Conservation (phyloP, 2,797 vertebrate species). For the Perdix hodgsoniae region DNA sequence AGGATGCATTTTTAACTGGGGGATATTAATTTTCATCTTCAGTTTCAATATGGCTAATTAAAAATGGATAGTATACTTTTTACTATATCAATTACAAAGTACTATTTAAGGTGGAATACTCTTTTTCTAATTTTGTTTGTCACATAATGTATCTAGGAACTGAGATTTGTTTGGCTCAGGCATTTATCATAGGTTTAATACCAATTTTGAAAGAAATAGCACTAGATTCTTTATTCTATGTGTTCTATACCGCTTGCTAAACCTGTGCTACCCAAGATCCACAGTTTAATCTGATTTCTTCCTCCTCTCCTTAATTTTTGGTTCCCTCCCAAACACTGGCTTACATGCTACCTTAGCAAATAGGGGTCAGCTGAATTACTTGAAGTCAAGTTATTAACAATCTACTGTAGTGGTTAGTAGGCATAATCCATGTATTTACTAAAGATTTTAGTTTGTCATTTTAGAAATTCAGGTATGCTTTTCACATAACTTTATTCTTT, state of each 20-base stretch:
- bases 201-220: slow-evolving; percentile 19
- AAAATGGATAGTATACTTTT: background rate
- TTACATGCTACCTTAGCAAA: slow-evolving; percentile 22
- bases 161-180: background rate
- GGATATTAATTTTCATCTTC: slow-evolving; percentile 24
- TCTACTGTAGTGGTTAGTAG: slow-evolving; percentile 15
- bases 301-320: background rate
- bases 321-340: slow-evolving; percentile 16
- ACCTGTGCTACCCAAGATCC: slow-evolving; percentile 21
- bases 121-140: slow-evolving; percentile 16
- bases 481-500: background rate
- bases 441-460: slow-evolving; percentile 27
- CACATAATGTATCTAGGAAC: background rate
- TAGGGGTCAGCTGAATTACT: slow-evolving; percentile 55
- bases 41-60: slow-evolving; percentile 19
- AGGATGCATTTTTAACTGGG: background rate
- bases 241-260: background rate
- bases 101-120: background rate
- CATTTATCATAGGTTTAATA: slow-evolving; percentile 41
- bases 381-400: slow-evolving; percentile 27
- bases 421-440: slow-evolving; percentile 30
- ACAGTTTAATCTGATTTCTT: slow-evolving; percentile 49
- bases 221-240: background rate
- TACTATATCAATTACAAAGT: background rate
- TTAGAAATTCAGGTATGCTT: slow-evolving; percentile 23